Evolutionary conservation across 2,888 invertebrate species (phyloP), one percentile per base, ranked within the genome.

Genomic region (Mechanitis mazaeus): DNA sequence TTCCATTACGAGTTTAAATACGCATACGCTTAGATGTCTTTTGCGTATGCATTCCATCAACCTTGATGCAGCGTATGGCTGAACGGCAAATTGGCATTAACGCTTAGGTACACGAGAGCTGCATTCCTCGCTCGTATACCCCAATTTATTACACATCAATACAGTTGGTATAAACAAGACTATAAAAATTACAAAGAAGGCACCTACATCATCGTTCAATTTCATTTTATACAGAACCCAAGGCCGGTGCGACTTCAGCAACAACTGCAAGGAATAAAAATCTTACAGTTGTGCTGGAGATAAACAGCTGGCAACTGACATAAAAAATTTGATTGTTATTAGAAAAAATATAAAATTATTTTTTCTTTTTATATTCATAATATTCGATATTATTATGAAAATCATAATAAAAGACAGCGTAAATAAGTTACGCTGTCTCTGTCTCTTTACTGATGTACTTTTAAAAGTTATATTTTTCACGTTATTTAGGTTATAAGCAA

Each of bases 21-120:
- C 35, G 6, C 6, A 35, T 35, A 35, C 20, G 35, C 35, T 35
- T 35, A 35, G 20, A 5, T 35, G 35, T 35, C 35, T 35, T 35
- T 35, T 35, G 6, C 35, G 35, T 35, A 35, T 6, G 50, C 59
- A 59, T 59, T 45, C 55, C 60, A 3, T 55, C 47, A 46, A 47
- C 20, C 55, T 28, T 53, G 54, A 55, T 53, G 55, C 55, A 58
- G 50, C 35, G 50, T 55, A 28, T 47, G 47, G 50, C 20, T 45
- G 31, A 31, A 60, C 50, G 33, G 45, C n/a, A 45, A 58, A 53
- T 45, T 54, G 56, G 56, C 63, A 55, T 63, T 57, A 38, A 54
- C 45, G 57, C 33, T 45, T 63, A 33, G 12, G 50, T 57, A 11
- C 56, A 50, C 20, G 20, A 33, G 55, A 55, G 35, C 28, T 53